phyloP scores from a whole-genome alignment of 2,797 vertebrate species.

The Crotalus adamanteus region DNA sequence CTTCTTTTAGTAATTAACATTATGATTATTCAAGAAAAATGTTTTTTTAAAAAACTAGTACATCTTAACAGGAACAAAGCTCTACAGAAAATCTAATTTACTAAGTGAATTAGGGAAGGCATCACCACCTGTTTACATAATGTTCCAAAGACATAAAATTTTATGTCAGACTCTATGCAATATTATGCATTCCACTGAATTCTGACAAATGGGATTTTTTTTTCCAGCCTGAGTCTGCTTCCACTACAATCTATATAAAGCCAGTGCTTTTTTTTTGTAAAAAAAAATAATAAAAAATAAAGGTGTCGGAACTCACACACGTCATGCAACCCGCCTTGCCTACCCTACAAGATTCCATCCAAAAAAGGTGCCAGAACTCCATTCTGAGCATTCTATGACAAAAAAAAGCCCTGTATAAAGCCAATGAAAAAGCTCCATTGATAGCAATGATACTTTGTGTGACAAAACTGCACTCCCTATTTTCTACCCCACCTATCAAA shows the following conservation, averaged over 20 bases:
- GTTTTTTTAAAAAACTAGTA: background rate
- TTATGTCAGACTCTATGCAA: background rate
- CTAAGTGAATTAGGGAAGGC: background rate
- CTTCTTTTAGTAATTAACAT: slow-evolving; percentile 47
- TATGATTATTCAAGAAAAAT: background rate
- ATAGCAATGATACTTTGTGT: background rate
- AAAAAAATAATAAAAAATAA: too few relatives aligned
- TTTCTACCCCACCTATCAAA: background rate
- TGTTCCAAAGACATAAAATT: background rate
- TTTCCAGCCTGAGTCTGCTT: background rate
- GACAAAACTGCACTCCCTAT: background rate
- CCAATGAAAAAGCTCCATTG: background rate
- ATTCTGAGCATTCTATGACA: too few relatives aligned
- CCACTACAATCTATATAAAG: background rate
- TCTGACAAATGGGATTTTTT: background rate
- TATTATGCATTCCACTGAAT: background rate
- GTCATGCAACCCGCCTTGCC: too few relatives aligned
- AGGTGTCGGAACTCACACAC: too few relatives aligned
- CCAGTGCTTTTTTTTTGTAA: background rate
- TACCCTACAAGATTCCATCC: too few relatives aligned
- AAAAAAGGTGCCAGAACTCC: too few relatives aligned
- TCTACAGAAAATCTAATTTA: background rate
- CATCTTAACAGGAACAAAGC: background rate
- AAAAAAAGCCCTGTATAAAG: background rate
- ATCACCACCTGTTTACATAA: background rate